A percentile compares a stretch with the other conserved stretches of the same genome.
These are phyloP conservation scores for Halichoeres trimaculatus DNA, from an alignment of 2,113 vertebrate genomes.

Conservation along the genomic window DNA sequence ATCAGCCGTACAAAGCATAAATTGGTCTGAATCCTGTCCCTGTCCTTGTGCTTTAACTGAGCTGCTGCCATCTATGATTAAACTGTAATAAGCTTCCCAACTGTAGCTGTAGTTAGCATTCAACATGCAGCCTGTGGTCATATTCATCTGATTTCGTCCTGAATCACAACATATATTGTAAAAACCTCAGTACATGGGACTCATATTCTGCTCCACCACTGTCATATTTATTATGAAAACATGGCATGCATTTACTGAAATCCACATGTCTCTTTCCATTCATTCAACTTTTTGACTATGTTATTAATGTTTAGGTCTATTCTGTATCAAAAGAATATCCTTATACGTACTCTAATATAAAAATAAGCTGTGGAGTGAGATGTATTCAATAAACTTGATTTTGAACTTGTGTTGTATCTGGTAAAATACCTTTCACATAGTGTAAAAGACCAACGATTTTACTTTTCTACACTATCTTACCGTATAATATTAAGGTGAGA, in stretches of 20 bases:
- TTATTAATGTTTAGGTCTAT: no score
- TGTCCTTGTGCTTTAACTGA: background rate
- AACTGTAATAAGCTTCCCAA: background rate
- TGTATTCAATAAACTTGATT: background rate
- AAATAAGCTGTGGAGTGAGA: background rate
- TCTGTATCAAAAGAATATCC: no score
- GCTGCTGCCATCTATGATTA: no score
- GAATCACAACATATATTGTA: background rate
- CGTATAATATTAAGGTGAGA: constrained; percentile 74
- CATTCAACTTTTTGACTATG: no score
- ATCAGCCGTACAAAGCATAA: background rate
- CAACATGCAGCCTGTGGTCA: background rate
- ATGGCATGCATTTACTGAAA: no score
- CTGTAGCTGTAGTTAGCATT: background rate
- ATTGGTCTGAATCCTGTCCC: background rate
- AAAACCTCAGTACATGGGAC: constrained; percentile 6
- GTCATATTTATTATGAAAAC: no score
- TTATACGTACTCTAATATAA: no score
- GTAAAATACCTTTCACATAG: background rate
- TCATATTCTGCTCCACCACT: background rate
- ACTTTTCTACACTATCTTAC: background rate
- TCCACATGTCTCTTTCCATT: no score
- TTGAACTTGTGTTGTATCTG: background rate
- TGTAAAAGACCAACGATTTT: background rate
- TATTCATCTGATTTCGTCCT: background rate